Conservation (phyloP, 2,113 vertebrate genomes). For the Zosterops lateralis region DNA sequence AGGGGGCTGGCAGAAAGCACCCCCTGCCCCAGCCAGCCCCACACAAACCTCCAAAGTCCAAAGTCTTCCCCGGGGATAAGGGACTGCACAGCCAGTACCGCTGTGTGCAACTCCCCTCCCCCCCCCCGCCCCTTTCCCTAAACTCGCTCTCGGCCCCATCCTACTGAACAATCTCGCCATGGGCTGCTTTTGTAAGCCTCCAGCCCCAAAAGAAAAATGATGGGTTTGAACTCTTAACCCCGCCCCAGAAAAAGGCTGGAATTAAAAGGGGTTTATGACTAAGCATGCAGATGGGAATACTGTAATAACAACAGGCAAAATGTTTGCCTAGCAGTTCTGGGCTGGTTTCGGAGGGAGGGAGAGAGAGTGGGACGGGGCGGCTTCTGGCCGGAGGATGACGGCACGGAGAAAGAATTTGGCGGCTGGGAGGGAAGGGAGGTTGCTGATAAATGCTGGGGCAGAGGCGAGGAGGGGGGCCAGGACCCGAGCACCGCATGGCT, state of each 20-base stretch:
- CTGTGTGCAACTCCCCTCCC: not conserved
- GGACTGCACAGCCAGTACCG: not conserved
- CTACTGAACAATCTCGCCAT: conserved; percentile 40
- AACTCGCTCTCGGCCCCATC: not conserved
- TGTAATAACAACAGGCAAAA: conserved; percentile 58
- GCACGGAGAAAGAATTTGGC: conserved; percentile 34
- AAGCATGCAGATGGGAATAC: conserved; percentile 64
- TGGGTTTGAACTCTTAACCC: conserved; percentile 74
- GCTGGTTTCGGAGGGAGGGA: conserved; percentile 25
- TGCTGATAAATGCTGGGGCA: conserved; percentile 3
- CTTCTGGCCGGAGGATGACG: conserved; percentile 38
- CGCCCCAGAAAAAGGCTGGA: conserved; percentile 62
- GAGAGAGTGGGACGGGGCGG: not conserved
- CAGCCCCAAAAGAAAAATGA: conserved; percentile 69
- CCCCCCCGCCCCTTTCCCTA: not conserved
- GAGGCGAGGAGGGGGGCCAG: not conserved
- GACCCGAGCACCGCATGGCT: not conserved
- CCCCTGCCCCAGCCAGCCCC: not conserved
- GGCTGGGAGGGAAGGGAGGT: conserved; percentile 28
- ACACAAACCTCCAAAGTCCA: not conserved
- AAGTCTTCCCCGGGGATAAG: not conserved
- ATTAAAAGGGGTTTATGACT: conserved; percentile 62
- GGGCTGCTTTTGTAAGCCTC: conserved; percentile 54
- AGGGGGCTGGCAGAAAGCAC: not conserved
- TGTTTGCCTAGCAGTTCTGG: conserved; percentile 52